phyloP scores from a whole-genome alignment of 2,797 vertebrate species.

The Simalia tracyae region DNA sequence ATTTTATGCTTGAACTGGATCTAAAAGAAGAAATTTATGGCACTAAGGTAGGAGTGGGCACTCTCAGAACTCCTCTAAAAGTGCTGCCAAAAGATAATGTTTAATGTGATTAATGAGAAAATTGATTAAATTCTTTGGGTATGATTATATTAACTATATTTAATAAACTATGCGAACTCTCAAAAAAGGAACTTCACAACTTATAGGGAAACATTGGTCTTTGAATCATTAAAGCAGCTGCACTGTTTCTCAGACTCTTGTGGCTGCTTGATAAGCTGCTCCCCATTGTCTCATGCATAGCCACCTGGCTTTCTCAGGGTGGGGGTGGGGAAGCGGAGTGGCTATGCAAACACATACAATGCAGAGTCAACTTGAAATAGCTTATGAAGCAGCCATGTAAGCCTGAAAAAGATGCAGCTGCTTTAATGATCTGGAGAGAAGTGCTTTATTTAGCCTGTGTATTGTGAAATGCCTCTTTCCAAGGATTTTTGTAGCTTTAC shows the following conservation, averaged over 20 bases:
- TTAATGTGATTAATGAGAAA: background rate
- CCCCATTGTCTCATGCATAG: background rate
- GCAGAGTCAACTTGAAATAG: background rate
- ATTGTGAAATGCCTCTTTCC: background rate
- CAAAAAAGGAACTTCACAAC: background rate
- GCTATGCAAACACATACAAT: background rate
- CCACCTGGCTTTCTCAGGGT: background rate
- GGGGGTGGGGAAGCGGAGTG: background rate
- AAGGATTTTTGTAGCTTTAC: background rate
- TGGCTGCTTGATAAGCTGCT: background rate
- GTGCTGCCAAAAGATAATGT: background rate
- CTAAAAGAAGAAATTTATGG: background rate
- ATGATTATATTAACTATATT: background rate
- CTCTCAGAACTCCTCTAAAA: background rate
- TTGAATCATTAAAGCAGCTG: background rate
- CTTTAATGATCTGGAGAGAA: background rate
- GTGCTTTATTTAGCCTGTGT: background rate
- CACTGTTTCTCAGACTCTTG: background rate
- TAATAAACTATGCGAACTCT: background rate
- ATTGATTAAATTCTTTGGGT: background rate
- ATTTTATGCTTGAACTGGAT: background rate
- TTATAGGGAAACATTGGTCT: background rate
- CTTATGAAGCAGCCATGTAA: background rate
- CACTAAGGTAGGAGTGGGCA: background rate
- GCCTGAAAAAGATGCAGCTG: background rate